A percentile compares a stretch with the other conserved stretches of the same genome.
Evolutionary conservation across 2,113 vertebrate genomes (phyloP).

Genomic region (Muntiacus muntjak): DNA sequence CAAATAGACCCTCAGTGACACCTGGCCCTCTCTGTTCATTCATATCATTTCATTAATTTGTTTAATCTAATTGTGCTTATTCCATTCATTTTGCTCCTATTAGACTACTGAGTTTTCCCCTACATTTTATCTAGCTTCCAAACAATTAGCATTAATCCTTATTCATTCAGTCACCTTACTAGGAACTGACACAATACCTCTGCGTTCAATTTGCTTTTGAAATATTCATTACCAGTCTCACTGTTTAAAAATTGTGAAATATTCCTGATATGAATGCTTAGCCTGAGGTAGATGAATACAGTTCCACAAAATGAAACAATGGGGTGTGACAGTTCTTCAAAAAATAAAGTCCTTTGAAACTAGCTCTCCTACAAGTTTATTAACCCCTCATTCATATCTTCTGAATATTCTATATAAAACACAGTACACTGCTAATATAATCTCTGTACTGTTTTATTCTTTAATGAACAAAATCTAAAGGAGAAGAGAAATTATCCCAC

Average conservation of each 20-base stretch:
- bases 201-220: constrained; percentile 38
- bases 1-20: constrained; percentile 12
- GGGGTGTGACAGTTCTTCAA: neutral
- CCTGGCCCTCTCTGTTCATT: neutral
- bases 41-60: constrained; percentile 40
- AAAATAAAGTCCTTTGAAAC: constrained; percentile 41
- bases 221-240: constrained; percentile 19
- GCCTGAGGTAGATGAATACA: constrained; percentile 39
- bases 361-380: constrained; percentile 1
- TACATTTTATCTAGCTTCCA: constrained; percentile 20
- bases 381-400: constrained; percentile 34
- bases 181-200: neutral
- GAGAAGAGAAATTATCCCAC: neutral
- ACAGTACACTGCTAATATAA: constrained; percentile 38
- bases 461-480: constrained; percentile 45
- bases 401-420: constrained; percentile 33
- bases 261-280: constrained; percentile 43
- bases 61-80: constrained; percentile 30
- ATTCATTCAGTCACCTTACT: constrained; percentile 14
- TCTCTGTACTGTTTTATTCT: constrained; percentile 1
- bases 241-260: constrained; percentile 50
- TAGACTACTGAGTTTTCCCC: neutral
- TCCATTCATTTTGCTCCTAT: constrained; percentile 31
- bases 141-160: constrained; percentile 36
- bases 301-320: constrained; percentile 48